phyloP scores from a whole-genome alignment of 2,888 invertebrate species.

The Tuta absoluta region DNA sequence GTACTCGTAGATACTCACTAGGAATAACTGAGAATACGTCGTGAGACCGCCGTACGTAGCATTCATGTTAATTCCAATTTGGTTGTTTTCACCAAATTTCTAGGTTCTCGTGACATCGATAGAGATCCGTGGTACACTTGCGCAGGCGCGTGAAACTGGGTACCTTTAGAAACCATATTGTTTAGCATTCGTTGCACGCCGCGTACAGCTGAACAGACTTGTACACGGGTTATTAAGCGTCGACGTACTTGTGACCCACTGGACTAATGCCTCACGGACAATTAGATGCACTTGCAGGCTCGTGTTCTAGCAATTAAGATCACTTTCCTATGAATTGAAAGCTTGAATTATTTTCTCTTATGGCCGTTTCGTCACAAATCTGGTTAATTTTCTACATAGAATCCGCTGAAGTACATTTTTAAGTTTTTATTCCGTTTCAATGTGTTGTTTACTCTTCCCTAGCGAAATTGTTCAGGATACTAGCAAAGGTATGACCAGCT shows the following conservation, averaged over 20 bases:
- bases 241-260: conserved; percentile 10
- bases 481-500: too few species aligned
- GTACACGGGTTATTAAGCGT: conserved; percentile 17
- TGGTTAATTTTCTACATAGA: too few species aligned
- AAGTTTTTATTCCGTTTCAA: too few species aligned
- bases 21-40: neutral
- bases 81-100: conserved; percentile 57
- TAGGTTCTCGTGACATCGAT: conserved; percentile 64
- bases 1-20: too few species aligned
- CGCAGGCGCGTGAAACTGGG: conserved; percentile 63
- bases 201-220: neutral
- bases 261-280: neutral
- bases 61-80: neutral
- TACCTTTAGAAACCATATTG: conserved; percentile 34
- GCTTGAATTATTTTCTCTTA: neutral
- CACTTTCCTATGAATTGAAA: neutral
- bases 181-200: conserved; percentile 42
- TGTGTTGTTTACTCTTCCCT: too few species aligned
- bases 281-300: conserved; percentile 13
- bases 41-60: neutral
- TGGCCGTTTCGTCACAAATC: too few species aligned
- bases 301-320: conserved; percentile 9
- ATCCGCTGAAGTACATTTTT: too few species aligned
- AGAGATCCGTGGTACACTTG: conserved; percentile 61
- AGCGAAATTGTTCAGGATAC: too few species aligned